Evolutionary conservation across 2,113 vertebrate genomes (phyloP), one percentile per base, ranked within the genome.

Genomic region (Neofelis nebulosa): DNA sequence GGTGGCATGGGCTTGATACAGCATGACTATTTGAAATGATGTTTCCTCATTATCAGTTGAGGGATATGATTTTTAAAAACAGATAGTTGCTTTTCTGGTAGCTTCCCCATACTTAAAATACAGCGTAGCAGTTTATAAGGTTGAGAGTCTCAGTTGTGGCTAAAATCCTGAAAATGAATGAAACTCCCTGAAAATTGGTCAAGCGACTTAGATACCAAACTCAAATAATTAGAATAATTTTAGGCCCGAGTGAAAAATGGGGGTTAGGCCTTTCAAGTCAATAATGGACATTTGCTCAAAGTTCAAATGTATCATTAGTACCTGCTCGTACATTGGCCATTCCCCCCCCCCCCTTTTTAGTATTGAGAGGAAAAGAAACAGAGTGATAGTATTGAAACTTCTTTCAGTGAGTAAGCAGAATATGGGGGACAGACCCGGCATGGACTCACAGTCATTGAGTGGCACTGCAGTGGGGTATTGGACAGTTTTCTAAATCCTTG

Each of bases 171-270:
- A 78, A 48, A 45, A 2, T 79, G 52, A 93, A 55, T 63, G 36
- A 68, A 85, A 73, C 23, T 48, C 7, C 36, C 5, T n/a, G 68
- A 74, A 96, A 84, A 63, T 57, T 69, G 27, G 5, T 86, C 14
- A 89, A 38, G 25, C 10, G 21, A 76, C 36, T 87, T 97, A 63
- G 13, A 91, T 65, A 16, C 18, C 45, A 38, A 71, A 69, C 38
- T 92, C 29, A 71, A 27, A 61, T 91, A n/a, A 84, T 83, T 33
- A 86, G 52, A 92, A 84, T 95, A 33, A 38, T 86, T 78, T 68
- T 29, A 45, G 71, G 10, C 61, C 74, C 23, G 91, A 57, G 45
- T 96, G 33, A 69, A 73, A 96, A 91, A 82, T 74, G 48, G 4
- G 19, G 48, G 18, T 82, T 55, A 48, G 0, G 7, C 7, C 41